phyloP scores from a whole-genome alignment of 2,888 invertebrate genomes.

The Andrena camellia region DNA sequence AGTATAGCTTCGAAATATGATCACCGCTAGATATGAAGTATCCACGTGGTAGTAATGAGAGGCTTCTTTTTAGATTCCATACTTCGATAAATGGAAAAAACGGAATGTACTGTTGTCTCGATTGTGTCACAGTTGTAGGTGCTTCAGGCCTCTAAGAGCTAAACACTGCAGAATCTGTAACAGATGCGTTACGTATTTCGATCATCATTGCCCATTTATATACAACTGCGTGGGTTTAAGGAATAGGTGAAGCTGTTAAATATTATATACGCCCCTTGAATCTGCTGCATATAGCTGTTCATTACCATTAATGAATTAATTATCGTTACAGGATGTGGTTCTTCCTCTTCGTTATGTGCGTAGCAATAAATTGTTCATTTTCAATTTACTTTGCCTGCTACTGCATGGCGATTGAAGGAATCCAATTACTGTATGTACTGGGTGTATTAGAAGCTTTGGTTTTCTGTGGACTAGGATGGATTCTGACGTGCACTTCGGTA shows the following conservation, averaged over 20 bases:
- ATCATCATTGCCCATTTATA: slow-evolving; percentile 98
- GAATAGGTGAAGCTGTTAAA: slow-evolving; percentile 87
- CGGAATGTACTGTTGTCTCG: slow-evolving; percentile 92
- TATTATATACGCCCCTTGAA: background rate
- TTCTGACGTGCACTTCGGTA: slow-evolving; percentile 95
- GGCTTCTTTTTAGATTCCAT: slow-evolving; percentile 88
- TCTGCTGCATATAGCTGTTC: background rate
- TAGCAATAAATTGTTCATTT: slow-evolving; percentile 94
- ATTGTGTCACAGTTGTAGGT: slow-evolving; percentile 96
- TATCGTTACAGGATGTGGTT: slow-evolving; percentile 92
- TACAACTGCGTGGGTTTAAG: slow-evolving; percentile 97
- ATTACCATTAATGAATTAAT: slow-evolving; percentile 5
- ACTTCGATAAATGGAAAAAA: slow-evolving; percentile 97
- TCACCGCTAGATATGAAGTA: background rate
- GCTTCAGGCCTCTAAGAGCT: slow-evolving; percentile 93
- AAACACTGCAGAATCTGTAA: slow-evolving; percentile 97
- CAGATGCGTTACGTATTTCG: slow-evolving; percentile 95
- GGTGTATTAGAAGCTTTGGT: slow-evolving; percentile 93
- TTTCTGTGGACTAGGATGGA: slow-evolving; percentile 95
- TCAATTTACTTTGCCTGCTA: slow-evolving; percentile 95
- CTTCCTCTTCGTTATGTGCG: slow-evolving; percentile 94
- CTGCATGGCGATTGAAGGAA: slow-evolving; percentile 93
- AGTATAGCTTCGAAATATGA: slow-evolving; percentile 74
- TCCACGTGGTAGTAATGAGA: background rate
- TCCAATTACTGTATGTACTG: slow-evolving; percentile 93